A percentile compares a stretch with the other conserved stretches of the same genome.
Evolutionary conservation across 2,888 invertebrate species (phyloP).

Genomic region (Cephus rjabovi): DNA sequence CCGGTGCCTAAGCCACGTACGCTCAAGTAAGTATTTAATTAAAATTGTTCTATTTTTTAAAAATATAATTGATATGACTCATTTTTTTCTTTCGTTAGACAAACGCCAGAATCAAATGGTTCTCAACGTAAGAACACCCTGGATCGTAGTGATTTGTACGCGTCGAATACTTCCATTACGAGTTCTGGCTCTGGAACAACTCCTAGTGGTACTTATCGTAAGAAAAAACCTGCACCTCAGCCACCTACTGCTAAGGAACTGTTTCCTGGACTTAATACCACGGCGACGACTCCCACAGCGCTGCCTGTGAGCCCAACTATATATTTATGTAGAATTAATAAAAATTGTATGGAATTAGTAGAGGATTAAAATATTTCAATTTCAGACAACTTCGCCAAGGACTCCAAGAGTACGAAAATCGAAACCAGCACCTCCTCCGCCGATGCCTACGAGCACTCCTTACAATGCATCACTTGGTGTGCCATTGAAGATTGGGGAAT

Average conservation of each 20-base stretch:
- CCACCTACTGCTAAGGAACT: conserved; percentile 67
- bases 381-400: conserved; percentile 44
- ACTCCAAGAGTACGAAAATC: conserved; percentile 73
- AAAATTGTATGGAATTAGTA: background rate
- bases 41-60: background rate
- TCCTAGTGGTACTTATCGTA: conserved; percentile 69
- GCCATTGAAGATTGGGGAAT: conserved; percentile 32
- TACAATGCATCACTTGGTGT: conserved; percentile 25
- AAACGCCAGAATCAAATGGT: conserved; percentile 58
- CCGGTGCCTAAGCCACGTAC: conserved; percentile 69
- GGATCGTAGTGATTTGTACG: conserved; percentile 51
- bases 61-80: background rate
- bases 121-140: conserved; percentile 53
- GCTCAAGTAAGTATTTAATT: conserved; percentile 56
- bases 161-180: conserved; percentile 66
- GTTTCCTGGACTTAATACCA: conserved; percentile 10
- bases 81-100: conserved; percentile 31
- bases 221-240: conserved; percentile 78
- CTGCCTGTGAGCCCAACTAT: background rate
- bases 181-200: conserved; percentile 64
- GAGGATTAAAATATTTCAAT: background rate
- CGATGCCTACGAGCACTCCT: conserved; percentile 53
- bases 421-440: conserved; percentile 77
- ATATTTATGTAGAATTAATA: background rate
- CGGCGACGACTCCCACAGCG: background rate